These are phyloP conservation scores for Heliconius congener DNA, from an alignment of 1,140 invertebrate genomes.

Conservation along the genomic window DNA sequence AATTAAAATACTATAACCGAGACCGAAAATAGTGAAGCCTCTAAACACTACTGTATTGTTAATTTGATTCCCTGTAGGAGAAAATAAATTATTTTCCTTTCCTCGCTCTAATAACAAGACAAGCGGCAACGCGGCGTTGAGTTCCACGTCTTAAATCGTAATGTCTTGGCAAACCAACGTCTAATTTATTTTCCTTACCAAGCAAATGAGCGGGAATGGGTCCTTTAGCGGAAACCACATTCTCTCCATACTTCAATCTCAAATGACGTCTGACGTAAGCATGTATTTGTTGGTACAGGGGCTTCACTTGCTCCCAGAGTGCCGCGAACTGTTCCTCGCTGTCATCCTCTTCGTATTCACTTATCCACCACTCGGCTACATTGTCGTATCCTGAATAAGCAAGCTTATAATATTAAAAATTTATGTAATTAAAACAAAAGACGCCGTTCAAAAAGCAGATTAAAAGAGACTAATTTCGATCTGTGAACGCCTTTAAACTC, in stretches of 20 bases:
- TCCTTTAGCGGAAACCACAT: constrained; percentile 85
- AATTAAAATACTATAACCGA: too few species aligned
- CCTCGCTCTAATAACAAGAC: too few species aligned
- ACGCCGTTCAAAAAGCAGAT: too few species aligned
- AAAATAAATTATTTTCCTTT: too few species aligned
- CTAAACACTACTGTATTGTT: too few species aligned
- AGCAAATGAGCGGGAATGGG: constrained; percentile 95
- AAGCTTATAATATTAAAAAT: not conserved
- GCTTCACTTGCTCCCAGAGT: constrained; percentile 85
- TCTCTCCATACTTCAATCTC: constrained; percentile 86
- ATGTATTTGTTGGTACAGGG: constrained; percentile 93
- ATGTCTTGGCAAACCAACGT: not conserved
- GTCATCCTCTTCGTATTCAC: constrained; percentile 78
- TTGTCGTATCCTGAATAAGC: constrained; percentile 60
- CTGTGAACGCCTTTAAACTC: too few species aligned
- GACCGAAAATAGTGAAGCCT: too few species aligned
- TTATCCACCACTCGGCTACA: constrained; percentile 77
- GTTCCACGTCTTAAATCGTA: too few species aligned
- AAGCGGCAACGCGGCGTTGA: too few species aligned
- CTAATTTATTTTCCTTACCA: constrained; percentile 73
- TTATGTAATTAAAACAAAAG: too few species aligned
- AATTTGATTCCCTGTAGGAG: too few species aligned
- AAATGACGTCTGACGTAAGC: constrained; percentile 91
- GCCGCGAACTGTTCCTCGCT: constrained; percentile 80
- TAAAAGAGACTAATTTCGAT: too few species aligned